Conservation (phyloP, 2,888 invertebrate genomes). For the Arrhopalites spinosus region DNA sequence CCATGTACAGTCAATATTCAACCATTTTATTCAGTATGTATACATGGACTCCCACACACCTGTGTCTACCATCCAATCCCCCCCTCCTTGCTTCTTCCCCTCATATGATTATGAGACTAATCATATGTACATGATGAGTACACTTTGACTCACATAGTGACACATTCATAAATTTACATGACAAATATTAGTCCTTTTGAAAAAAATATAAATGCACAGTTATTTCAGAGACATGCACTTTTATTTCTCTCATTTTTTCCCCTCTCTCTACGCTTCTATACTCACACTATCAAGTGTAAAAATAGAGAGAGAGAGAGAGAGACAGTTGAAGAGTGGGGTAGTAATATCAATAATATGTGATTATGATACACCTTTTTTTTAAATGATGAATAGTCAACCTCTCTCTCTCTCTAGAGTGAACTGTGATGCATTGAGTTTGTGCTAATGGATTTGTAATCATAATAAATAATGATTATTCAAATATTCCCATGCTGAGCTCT, state of each 20-base stretch:
- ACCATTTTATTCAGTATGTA: neutral
- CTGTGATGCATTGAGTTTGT: slow-evolving; percentile 12
- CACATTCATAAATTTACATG: slow-evolving; percentile 29
- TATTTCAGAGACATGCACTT: neutral
- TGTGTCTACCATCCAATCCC: slow-evolving; percentile 17
- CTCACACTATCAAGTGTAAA: neutral
- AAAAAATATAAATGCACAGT: slow-evolving; percentile 35
- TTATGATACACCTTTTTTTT: neutral
- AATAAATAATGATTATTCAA: slow-evolving; percentile 38
- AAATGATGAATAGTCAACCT: slow-evolving; percentile 6
- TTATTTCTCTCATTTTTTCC: neutral
- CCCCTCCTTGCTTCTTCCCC: neutral
- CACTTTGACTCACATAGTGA: slow-evolving; percentile 1
- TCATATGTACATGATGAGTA: neutral
- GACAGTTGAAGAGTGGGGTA: neutral
- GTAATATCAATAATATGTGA: neutral
- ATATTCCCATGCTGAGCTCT: slow-evolving; percentile 8
- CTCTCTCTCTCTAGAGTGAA: too few relatives aligned
- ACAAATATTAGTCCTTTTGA: slow-evolving; percentile 13
- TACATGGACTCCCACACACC: slow-evolving; percentile 16
- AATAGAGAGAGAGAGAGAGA: neutral
- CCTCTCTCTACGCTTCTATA: neutral
- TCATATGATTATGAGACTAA: neutral
- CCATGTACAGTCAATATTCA: neutral
- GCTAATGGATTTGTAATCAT: slow-evolving; percentile 29